Evolutionary conservation across 2,113 vertebrate genomes (phyloP).

Genomic region (Daboia siamensis): DNA sequence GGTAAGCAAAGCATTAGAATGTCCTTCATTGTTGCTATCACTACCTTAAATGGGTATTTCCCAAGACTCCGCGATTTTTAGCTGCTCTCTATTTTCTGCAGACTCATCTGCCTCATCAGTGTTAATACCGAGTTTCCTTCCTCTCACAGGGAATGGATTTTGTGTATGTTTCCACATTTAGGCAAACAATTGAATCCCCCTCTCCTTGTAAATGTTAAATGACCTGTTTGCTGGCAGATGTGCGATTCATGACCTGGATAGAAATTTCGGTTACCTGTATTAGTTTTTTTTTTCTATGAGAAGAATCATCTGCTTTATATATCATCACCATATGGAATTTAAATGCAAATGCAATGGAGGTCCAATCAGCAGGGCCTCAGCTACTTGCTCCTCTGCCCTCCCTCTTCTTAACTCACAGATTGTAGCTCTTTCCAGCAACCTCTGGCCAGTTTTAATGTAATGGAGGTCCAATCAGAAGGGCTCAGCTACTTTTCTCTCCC

Average conservation of each 20-base stretch:
- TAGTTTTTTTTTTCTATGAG: not conserved
- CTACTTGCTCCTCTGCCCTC: no score
- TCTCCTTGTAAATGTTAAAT: not conserved
- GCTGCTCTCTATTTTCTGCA: not conserved
- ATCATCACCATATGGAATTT: not conserved
- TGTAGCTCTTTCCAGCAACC: no score
- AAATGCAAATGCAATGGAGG: no score
- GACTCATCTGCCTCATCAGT: not conserved
- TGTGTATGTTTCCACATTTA: not conserved
- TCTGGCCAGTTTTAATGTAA: no score
- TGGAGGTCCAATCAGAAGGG: no score
- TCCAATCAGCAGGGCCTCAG: no score
- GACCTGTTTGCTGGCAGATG: not conserved
- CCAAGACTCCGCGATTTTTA: not conserved
- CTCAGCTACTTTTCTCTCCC: not conserved
- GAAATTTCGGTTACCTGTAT: not conserved
- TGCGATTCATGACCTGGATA: not conserved
- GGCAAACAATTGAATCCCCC: not conserved
- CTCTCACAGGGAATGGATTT: not conserved
- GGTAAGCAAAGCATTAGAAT: not conserved
- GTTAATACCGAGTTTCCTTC: no score
- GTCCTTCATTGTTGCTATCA: not conserved
- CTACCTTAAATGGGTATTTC: not conserved
- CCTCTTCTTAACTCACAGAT: no score
- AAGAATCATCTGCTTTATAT: not conserved